Evolutionary conservation across 2,797 vertebrate genomes (phyloP).

Genomic region (Telmatherina bonti): DNA sequence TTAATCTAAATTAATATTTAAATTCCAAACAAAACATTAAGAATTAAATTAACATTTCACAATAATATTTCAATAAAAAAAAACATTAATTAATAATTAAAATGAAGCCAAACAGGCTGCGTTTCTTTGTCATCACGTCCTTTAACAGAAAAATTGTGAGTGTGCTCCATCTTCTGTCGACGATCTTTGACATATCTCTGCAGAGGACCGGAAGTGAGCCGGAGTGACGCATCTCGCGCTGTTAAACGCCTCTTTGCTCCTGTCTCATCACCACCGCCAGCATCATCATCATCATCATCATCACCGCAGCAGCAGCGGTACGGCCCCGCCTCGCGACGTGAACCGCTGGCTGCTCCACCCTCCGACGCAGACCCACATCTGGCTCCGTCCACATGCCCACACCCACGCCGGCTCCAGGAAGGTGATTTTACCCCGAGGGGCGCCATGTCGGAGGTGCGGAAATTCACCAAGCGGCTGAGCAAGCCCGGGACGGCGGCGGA

Average conservation of each 20-base stretch:
- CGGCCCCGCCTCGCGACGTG: conserved; percentile 70
- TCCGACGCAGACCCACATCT: conserved; percentile 61
- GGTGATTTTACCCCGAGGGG: conserved; percentile 30
- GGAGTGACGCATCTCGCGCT: conserved; percentile 39
- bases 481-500: conserved; percentile 96
- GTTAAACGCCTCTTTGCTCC: conserved; percentile 25
- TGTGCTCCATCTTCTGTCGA: background rate
- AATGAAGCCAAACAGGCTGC: no score
- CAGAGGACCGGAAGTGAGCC: conserved; percentile 38
- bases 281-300: conserved; percentile 39
- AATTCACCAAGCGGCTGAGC: conserved; percentile 96
- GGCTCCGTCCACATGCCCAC: conserved; percentile 62
- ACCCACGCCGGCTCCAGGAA: conserved; percentile 16
- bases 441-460: conserved; percentile 92
- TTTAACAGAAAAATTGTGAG: background rate
- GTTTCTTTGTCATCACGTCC: no score
- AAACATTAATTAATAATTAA: no score
- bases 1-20: no score
- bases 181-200: conserved; percentile 46
- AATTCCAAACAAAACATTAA: no score
- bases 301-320: conserved; percentile 19
- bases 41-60: no score
- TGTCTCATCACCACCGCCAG: conserved; percentile 34
- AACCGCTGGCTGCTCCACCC: conserved; percentile 59
- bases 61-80: no score